Conservation (phyloP, 2,113 vertebrate genomes). For the Brienomyrus longianalis region DNA sequence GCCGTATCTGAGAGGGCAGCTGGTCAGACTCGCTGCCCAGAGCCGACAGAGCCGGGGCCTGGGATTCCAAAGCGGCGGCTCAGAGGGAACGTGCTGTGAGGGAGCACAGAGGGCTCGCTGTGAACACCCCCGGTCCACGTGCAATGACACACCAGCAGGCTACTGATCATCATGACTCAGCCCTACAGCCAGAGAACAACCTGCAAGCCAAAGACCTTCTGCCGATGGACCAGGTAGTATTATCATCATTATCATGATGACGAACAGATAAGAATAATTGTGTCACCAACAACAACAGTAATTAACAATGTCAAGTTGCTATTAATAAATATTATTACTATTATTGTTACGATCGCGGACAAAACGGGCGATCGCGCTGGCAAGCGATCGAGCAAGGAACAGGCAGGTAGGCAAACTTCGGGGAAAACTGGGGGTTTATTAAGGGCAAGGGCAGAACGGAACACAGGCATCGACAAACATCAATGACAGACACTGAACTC, state of each 20-base stretch:
- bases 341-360: too few relatives aligned
- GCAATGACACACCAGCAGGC: background rate
- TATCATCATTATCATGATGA: background rate
- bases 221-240: background rate
- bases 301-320: background rate
- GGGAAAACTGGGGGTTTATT: too few relatives aligned
- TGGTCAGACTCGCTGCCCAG: background rate
- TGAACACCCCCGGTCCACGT: background rate
- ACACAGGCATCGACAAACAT: too few relatives aligned
- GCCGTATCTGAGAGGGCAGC: background rate
- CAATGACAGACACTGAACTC: too few relatives aligned
- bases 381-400: too few relatives aligned
- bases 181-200: background rate
- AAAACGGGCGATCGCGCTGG: too few relatives aligned
- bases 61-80: background rate
- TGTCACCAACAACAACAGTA: background rate
- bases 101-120: background rate
- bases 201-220: background rate
- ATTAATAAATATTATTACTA: background rate
- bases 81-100: background rate
- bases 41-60: background rate
- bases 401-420: too few relatives aligned
- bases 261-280: background rate
- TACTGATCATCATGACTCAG: background rate
- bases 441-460: too few relatives aligned